Conservation (phyloP, 2,797 vertebrate species). For the Amblyopsis hoosieri region DNA sequence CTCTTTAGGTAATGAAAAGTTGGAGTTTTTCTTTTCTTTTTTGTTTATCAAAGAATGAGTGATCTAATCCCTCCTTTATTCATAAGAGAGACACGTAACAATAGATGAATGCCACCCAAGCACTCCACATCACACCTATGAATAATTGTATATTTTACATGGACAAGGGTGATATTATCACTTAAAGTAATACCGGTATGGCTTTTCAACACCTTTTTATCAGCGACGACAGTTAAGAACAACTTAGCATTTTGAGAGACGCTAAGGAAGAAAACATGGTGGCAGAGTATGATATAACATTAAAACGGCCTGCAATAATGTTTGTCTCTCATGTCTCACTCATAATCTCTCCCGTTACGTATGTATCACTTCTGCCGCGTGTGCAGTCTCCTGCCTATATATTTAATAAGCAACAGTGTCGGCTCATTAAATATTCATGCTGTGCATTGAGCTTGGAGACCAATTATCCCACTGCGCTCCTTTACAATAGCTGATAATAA, state of each 20-base stretch:
- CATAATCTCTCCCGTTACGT: conserved; percentile 4
- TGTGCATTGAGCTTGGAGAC: conserved; percentile 73
- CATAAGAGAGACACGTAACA: not conserved
- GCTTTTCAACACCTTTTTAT: no score
- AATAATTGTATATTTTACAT: not conserved
- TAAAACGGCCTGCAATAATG: no score
- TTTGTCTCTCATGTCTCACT: no score
- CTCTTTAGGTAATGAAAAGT: conserved; percentile 15
- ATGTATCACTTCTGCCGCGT: conserved; percentile 33
- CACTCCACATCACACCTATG: not conserved
- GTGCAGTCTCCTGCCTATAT: conserved; percentile 46
- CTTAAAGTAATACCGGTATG: no score
- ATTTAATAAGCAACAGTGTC: conserved; percentile 68
- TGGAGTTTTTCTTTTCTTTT: not conserved
- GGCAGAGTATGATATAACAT: no score
- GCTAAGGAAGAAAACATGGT: no score
- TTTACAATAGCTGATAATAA: conserved; percentile 65
- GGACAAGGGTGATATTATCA: no score
- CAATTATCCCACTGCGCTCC: conserved; percentile 74
- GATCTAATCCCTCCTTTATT: not conserved
- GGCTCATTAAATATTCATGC: conserved; percentile 79
- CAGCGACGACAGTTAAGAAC: no score
- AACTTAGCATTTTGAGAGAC: no score
- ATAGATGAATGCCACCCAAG: not conserved
- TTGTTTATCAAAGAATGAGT: not conserved